Percentiles rank a stretch among this genome's conserved stretches.
Evolutionary conservation across 2,113 vertebrate genomes (phyloP).

Genomic region (Ophthalmolycus amberensis): DNA sequence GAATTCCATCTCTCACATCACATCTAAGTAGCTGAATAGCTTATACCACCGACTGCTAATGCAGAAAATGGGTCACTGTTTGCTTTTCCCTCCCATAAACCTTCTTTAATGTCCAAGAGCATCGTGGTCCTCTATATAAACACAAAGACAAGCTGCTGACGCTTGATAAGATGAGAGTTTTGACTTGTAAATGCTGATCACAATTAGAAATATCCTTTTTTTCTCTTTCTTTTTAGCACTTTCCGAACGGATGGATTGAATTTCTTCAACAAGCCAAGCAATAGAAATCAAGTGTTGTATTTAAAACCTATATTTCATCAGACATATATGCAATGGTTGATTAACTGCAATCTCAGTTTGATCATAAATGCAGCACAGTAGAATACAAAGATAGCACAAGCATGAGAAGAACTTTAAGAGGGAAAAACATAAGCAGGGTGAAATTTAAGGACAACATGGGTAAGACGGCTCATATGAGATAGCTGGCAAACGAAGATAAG

Average conservation of each 20-base stretch:
- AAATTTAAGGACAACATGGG: neutral
- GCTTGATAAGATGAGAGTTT: neutral
- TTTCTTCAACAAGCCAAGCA: neutral
- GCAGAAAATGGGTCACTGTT: constrained; percentile 68
- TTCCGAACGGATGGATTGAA: neutral
- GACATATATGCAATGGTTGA: neutral
- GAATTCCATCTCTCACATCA: constrained; percentile 11
- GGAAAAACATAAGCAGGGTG: neutral
- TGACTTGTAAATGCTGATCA: neutral
- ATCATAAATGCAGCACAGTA: neutral
- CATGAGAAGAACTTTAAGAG: neutral
- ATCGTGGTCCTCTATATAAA: neutral
- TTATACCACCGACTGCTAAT: constrained; percentile 22
- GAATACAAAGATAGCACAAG: neutral
- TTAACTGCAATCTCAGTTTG: neutral
- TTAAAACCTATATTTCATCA: neutral
- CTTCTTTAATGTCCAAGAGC: constrained; percentile 30
- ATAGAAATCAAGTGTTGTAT: neutral
- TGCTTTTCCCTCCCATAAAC: constrained; percentile 67
- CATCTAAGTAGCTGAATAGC: neutral
- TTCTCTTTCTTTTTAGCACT: neutral
- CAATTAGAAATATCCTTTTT: neutral
- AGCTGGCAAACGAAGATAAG: neutral
- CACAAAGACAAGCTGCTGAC: constrained; percentile 16
- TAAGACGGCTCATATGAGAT: neutral